Evolutionary conservation across 2,888 invertebrate genomes (phyloP).

Genomic region (Cheilosia pagana): DNA sequence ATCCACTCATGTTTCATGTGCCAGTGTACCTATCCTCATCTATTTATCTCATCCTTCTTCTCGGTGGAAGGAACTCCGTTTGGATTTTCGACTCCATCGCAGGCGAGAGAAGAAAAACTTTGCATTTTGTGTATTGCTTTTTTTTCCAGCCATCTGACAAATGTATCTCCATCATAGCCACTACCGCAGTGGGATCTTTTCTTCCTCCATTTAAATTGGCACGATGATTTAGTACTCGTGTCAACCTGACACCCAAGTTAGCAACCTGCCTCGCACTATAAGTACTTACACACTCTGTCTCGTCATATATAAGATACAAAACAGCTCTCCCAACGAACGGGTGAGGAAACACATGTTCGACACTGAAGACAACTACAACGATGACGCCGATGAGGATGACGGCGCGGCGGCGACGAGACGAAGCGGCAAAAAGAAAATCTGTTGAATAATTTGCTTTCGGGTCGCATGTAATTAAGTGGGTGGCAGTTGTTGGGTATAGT

Average conservation of each 20-base stretch:
- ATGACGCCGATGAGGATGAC: conserved; percentile 20
- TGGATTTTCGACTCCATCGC: neutral
- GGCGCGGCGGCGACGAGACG: conserved; percentile 16
- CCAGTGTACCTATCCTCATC: conserved; percentile 68
- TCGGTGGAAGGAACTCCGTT: conserved; percentile 35
- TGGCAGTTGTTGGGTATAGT: conserved; percentile 36
- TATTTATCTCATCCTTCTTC: conserved; percentile 62
- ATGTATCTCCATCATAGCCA: conserved; percentile 53
- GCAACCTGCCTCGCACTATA: conserved; percentile 68
- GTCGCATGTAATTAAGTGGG: conserved; percentile 74
- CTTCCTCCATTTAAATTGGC: conserved; percentile 72
- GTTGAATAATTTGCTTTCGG: conserved; percentile 74
- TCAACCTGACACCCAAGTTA: conserved; percentile 74
- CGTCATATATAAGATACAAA: conserved; percentile 12
- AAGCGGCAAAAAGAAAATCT: conserved; percentile 54
- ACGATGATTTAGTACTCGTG: conserved; percentile 72
- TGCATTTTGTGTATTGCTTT: neutral
- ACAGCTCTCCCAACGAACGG: neutral
- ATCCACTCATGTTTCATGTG: conserved; percentile 71
- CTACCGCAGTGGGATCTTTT: conserved; percentile 39
- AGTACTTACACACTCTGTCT: conserved; percentile 43
- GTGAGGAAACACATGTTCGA: conserved; percentile 67
- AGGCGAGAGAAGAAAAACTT: conserved; percentile 9
- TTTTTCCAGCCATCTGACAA: conserved; percentile 33
- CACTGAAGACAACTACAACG: conserved; percentile 45